Evolutionary conservation across 2,113 vertebrate species (phyloP).

Genomic region (Semicossyphus pulcher): DNA sequence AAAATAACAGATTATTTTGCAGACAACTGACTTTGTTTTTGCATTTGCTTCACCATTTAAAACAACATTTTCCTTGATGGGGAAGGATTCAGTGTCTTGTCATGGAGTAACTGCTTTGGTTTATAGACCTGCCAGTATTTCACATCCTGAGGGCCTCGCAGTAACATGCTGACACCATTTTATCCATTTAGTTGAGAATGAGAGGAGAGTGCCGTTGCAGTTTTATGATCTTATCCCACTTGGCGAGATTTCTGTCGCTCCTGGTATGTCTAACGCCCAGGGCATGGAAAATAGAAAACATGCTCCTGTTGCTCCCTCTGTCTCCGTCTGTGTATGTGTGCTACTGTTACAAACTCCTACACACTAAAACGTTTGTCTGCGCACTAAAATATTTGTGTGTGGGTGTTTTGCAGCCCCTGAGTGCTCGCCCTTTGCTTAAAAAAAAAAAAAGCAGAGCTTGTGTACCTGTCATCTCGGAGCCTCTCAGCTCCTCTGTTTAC

Average conservation of each 20-base stretch:
- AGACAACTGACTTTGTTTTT: neutral
- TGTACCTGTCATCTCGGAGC: conserved; percentile 45
- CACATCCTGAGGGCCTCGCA: conserved; percentile 70
- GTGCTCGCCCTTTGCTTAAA: conserved; percentile 38
- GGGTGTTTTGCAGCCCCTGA: conserved; percentile 50
- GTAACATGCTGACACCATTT: conserved; percentile 81
- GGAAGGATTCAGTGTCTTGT: conserved; percentile 60
- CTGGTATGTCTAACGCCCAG: conserved; percentile 75
- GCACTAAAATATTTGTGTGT: conserved; percentile 62
- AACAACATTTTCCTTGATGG: conserved; percentile 53
- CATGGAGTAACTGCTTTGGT: conserved; percentile 66
- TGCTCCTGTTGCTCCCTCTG: conserved; percentile 30
- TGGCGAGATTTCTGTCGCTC: conserved; percentile 79
- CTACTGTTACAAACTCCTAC: conserved; percentile 56
- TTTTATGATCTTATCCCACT: conserved; percentile 83
- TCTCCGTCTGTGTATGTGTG: conserved; percentile 19
- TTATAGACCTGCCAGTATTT: conserved; percentile 73
- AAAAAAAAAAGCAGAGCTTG: conserved; percentile 15
- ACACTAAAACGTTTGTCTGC: conserved; percentile 55
- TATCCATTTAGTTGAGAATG: conserved; percentile 82
- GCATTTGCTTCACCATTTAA: conserved; percentile 39
- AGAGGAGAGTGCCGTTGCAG: conserved; percentile 79
- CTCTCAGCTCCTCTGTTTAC: conserved; percentile 42
- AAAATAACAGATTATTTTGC: conserved; percentile 10
- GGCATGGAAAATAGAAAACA: conserved; percentile 74